Percentiles rank a stretch among this genome's conserved stretches.
Evolutionary conservation across 2,888 invertebrate species (phyloP).

Genomic region (Calameuta filiformis): DNA sequence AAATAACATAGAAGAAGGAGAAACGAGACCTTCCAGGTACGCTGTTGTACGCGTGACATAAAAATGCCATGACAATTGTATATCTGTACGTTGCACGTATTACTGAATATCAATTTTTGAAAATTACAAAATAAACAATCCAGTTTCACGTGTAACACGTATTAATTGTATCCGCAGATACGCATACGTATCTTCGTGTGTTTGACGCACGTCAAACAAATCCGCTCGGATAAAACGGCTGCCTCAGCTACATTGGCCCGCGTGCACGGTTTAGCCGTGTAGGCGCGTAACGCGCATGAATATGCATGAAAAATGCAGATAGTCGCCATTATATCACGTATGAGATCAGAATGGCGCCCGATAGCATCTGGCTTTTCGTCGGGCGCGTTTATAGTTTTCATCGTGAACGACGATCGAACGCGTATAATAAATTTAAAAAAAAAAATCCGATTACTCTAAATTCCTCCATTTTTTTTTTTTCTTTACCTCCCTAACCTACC

Average conservation of each 20-base stretch:
- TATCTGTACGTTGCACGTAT: not conserved
- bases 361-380: conserved; percentile 32
- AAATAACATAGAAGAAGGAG: not conserved
- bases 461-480: not conserved
- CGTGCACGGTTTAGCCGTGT: not conserved
- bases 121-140: not conserved
- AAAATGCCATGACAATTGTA: not conserved
- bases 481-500: not conserved
- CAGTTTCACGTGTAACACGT: not conserved
- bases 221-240: not conserved
- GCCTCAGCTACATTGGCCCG: not conserved
- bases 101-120: not conserved
- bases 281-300: conserved; percentile 32
- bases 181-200: not conserved
- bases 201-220: not conserved
- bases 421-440: not conserved
- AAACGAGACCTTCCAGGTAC: too few relatives aligned
- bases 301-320: conserved; percentile 44
- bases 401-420: conserved; percentile 2
- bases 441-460: not conserved
- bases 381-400: conserved; percentile 4
- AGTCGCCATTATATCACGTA: conserved; percentile 39
- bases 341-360: conserved; percentile 39
- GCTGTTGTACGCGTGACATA: too few relatives aligned
- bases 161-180: not conserved